Conservation (phyloP, 2,797 vertebrate species). For the Dallia pectoralis region DNA sequence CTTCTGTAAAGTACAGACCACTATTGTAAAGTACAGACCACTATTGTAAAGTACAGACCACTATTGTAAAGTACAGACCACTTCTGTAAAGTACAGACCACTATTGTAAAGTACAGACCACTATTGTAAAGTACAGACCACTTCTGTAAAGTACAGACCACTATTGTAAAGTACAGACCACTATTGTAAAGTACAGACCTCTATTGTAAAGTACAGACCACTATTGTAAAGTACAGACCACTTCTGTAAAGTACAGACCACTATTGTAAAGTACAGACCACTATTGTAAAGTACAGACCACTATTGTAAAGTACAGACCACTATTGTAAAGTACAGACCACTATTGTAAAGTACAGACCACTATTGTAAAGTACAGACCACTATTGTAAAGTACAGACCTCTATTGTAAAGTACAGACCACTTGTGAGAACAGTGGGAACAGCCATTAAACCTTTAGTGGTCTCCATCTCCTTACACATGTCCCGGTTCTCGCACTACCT, state of each 20-base stretch:
- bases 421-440: slow-evolving; percentile 26
- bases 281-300: neutral
- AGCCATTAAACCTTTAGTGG: slow-evolving; percentile 19
- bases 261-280: too few species aligned
- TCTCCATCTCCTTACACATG: neutral
- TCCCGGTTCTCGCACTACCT: neutral
- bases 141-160: neutral
- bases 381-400: neutral
- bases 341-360: too few species aligned
- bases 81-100: slow-evolving; percentile 4
- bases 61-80: neutral
- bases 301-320: neutral
- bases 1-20: slow-evolving; percentile 4
- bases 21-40: too few species aligned
- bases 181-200: too few species aligned
- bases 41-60: neutral
- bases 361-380: neutral
- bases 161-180: slow-evolving; percentile 2
- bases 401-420: slow-evolving; percentile 2
- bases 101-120: too few species aligned
- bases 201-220: neutral
- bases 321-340: slow-evolving; percentile 2
- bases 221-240: neutral
- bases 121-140: neutral
- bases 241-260: slow-evolving; percentile 4